These are phyloP conservation scores for Cenopis cana DNA, from an alignment of 2,888 invertebrate genomes.

Conservation along the genomic window DNA sequence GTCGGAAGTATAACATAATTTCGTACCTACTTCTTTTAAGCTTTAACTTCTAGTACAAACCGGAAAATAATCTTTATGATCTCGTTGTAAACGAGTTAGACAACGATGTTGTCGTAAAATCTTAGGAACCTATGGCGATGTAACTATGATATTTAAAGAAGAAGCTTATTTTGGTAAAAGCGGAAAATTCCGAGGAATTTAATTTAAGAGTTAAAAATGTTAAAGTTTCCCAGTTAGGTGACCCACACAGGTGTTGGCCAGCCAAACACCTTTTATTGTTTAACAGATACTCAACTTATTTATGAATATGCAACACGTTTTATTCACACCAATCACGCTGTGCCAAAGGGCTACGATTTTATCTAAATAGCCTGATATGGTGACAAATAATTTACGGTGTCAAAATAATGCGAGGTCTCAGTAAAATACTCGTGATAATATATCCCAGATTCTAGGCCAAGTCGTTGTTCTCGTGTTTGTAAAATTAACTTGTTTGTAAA, in stretches of 20 bases:
- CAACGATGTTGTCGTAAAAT: background rate
- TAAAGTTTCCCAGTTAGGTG: background rate
- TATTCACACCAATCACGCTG: slow-evolving; percentile 14
- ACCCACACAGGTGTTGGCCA: background rate
- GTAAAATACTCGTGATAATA: slow-evolving; percentile 33
- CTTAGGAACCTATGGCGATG: background rate
- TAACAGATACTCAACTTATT: background rate
- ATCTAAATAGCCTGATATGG: slow-evolving; percentile 24
- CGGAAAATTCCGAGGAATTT: background rate
- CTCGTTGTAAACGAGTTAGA: slow-evolving; percentile 1
- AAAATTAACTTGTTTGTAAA: slow-evolving; percentile 40
- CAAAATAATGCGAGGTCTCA: slow-evolving; percentile 27
- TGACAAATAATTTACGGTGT: slow-evolving; percentile 32
- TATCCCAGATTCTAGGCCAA: slow-evolving; percentile 38
- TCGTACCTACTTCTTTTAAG: background rate
- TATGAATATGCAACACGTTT: slow-evolving; percentile 15
- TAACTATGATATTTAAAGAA: background rate
- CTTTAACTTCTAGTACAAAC: background rate
- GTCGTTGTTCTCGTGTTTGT: slow-evolving; percentile 36
- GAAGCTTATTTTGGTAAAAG: background rate
- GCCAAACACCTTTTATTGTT: background rate
- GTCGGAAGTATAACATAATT: slow-evolving; percentile 1
- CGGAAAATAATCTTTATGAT: slow-evolving; percentile 15
- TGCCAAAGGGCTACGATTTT: slow-evolving; percentile 30
- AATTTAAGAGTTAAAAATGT: background rate